phyloP scores from a whole-genome alignment of 2,888 invertebrate species.

The Chalcis sispes region DNA sequence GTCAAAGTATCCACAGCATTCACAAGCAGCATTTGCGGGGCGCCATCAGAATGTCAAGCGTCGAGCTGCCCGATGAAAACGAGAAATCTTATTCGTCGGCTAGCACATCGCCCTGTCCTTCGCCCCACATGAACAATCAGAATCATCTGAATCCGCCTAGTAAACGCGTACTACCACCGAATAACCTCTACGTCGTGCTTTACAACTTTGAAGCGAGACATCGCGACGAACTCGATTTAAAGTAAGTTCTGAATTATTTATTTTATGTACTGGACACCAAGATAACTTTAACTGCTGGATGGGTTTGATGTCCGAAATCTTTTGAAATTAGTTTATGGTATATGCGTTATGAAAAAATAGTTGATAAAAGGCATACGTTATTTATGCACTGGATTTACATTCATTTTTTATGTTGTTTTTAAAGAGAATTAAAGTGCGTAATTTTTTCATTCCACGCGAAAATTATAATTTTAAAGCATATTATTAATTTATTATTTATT shows the following conservation, averaged over 20 bases:
- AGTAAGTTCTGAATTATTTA: conserved; percentile 77
- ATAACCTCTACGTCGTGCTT: conserved; percentile 94
- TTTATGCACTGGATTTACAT: too few species aligned
- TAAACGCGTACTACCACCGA: conserved; percentile 82
- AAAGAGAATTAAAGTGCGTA: too few species aligned
- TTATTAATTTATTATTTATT: too few species aligned
- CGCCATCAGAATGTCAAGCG: conserved; percentile 94
- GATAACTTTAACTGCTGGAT: too few species aligned
- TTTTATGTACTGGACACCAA: too few species aligned
- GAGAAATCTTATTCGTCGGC: conserved; percentile 94
- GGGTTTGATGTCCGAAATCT: too few species aligned
- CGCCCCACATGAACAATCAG: conserved; percentile 80
- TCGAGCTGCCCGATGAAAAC: conserved; percentile 93
- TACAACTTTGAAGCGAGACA: conserved; percentile 97
- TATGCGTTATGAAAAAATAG: too few species aligned
- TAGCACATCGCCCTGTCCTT: conserved; percentile 95
- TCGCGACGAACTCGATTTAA: conserved; percentile 94
- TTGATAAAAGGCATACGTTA: too few species aligned
- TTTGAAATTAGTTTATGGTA: too few species aligned
- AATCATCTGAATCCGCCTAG: conserved; percentile 68
- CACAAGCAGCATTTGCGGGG: conserved; percentile 86
- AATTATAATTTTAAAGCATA: too few species aligned
- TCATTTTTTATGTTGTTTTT: too few species aligned
- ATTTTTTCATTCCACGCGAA: too few species aligned
- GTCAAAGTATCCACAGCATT: conserved; percentile 79